Percentiles rank a stretch among this genome's conserved stretches.
These are phyloP conservation scores for Brachyopa scutellaris DNA, from an alignment of 2,888 invertebrate genomes.

Conservation along the genomic window DNA sequence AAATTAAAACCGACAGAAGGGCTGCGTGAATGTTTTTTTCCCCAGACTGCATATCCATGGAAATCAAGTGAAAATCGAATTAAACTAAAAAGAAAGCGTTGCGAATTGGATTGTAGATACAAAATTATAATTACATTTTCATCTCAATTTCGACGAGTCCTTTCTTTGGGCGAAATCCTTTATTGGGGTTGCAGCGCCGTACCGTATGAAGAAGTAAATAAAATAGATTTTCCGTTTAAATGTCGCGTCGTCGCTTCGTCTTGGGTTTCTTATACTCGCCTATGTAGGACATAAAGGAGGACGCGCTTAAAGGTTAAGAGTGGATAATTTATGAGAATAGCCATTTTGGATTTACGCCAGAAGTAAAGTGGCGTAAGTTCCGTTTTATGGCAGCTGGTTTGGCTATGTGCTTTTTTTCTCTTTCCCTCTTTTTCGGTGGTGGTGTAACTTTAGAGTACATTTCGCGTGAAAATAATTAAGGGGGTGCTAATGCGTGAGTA, in stretches of 20 bases:
- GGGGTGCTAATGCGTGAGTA: conserved; percentile 21
- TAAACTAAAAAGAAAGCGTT: conserved; percentile 53
- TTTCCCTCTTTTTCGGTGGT: not conserved
- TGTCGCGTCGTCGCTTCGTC: no score
- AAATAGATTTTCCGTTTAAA: conserved; percentile 22
- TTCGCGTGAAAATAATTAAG: conserved; percentile 8
- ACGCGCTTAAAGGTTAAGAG: conserved; percentile 14
- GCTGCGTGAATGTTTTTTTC: conserved; percentile 34
- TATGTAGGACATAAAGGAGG: not conserved
- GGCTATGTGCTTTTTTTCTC: not conserved
- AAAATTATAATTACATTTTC: conserved; percentile 65
- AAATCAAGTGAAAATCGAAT: conserved; percentile 58
- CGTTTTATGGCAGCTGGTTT: conserved; percentile 38
- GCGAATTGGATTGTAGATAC: conserved; percentile 42
- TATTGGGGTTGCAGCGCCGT: not conserved
- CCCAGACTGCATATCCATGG: conserved; percentile 27
- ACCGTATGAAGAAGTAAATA: conserved; percentile 40
- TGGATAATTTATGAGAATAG: conserved; percentile 26
- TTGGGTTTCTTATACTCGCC: not conserved
- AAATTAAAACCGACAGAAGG: conserved; percentile 40
- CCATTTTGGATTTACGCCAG: conserved; percentile 58
- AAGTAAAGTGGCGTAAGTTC: conserved; percentile 52
- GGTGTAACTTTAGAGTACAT: conserved; percentile 13
- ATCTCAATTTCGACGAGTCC: conserved; percentile 41
- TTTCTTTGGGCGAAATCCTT: conserved; percentile 13